These are phyloP conservation scores for Hofmannophila pseudospretella DNA, from an alignment of 2,888 invertebrate genomes.

Conservation along the genomic window DNA sequence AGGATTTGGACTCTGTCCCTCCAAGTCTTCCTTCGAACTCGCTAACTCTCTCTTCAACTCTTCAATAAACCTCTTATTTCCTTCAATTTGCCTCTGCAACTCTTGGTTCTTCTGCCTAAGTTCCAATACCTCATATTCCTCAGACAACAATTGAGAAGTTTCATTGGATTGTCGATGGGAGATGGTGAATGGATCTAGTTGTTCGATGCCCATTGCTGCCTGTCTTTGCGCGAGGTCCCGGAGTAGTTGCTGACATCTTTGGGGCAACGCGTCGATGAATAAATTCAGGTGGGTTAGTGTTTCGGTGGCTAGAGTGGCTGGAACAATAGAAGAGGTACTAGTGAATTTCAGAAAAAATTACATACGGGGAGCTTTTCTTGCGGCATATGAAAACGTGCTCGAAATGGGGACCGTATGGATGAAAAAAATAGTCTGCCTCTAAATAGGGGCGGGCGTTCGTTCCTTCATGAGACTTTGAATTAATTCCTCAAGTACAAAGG, in stretches of 20 bases:
- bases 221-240: slow-evolving; percentile 34
- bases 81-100: slow-evolving; percentile 23
- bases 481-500: no score
- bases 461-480: no score
- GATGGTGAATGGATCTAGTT: slow-evolving; percentile 47
- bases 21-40: not conserved
- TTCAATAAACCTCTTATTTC: not conserved
- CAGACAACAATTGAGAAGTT: slow-evolving; percentile 36
- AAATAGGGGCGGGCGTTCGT: no score
- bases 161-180: slow-evolving; percentile 42
- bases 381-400: no score
- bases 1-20: not conserved
- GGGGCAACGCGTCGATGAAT: slow-evolving; percentile 48
- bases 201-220: slow-evolving; percentile 27
- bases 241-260: slow-evolving; percentile 48
- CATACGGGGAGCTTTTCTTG: no score
- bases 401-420: no score
- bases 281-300: slow-evolving; percentile 48
- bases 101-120: slow-evolving; percentile 51
- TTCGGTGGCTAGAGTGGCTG: slow-evolving; percentile 45
- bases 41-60: not conserved
- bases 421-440: no score
- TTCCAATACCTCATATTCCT: slow-evolving; percentile 56
- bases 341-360: no score
- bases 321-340: no score